These are phyloP conservation scores for Corvus hawaiiensis DNA, from an alignment of 2,113 vertebrate species.

Conservation along the genomic window DNA sequence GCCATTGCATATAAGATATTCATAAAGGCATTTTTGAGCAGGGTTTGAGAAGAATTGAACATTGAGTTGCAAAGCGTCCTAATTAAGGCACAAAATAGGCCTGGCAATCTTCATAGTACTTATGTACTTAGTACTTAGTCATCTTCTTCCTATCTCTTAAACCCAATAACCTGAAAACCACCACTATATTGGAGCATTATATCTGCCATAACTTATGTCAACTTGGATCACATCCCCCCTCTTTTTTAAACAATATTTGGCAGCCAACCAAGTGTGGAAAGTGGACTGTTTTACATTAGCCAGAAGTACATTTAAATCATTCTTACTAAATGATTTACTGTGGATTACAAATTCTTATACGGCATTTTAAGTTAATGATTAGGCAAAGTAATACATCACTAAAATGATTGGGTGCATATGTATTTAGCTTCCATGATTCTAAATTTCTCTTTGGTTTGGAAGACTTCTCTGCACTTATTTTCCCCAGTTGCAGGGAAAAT, in stretches of 20 bases:
- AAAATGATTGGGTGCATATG: conserved; percentile 62
- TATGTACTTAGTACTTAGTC: conserved; percentile 11
- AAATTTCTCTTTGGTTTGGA: conserved; percentile 40
- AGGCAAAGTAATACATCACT: conserved; percentile 70
- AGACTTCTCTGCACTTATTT: neutral
- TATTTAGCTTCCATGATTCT: conserved; percentile 38
- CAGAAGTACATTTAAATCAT: conserved; percentile 73
- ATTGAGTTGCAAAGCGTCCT: neutral
- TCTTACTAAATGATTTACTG: conserved; percentile 72
- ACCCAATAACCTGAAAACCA: conserved; percentile 57
- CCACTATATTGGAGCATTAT: conserved; percentile 54
- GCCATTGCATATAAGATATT: neutral
- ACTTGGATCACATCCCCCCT: conserved; percentile 44
- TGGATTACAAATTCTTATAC: conserved; percentile 72
- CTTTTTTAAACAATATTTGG: conserved; percentile 63
- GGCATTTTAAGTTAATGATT: conserved; percentile 73
- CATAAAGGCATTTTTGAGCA: neutral
- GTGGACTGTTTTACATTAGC: conserved; percentile 74
- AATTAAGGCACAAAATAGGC: conserved; percentile 2
- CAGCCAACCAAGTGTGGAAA: conserved; percentile 64
- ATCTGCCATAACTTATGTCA: conserved; percentile 72
- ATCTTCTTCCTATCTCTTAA: conserved; percentile 61
- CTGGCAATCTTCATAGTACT: neutral
- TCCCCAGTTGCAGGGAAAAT: neutral
- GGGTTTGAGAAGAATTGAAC: neutral